A percentile compares a stretch with the other conserved stretches of the same genome.
These are phyloP conservation scores for Pogonus chalceus DNA, from an alignment of 1,140 invertebrate species.

Conservation along the genomic window DNA sequence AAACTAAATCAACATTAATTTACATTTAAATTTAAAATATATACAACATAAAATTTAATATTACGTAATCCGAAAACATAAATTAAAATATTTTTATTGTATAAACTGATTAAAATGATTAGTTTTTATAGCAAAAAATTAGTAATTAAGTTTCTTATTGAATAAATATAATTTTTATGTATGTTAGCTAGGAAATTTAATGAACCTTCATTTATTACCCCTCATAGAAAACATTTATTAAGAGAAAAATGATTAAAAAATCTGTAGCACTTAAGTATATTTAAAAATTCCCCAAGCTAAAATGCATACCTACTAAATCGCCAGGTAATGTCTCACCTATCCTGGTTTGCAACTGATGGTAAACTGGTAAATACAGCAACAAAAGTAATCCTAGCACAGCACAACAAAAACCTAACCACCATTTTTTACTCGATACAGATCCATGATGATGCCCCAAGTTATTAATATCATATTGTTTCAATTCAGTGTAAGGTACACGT, in stretches of 20 bases:
- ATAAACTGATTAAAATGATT: too few relatives aligned
- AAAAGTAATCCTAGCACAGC: conserved; percentile 37
- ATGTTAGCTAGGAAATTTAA: too few relatives aligned
- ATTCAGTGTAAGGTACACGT: not conserved
- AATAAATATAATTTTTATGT: too few relatives aligned
- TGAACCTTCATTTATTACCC: too few relatives aligned
- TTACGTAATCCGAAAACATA: too few relatives aligned
- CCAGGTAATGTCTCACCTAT: conserved; percentile 14
- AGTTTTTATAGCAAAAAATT: too few relatives aligned
- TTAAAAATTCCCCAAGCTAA: not conserved
- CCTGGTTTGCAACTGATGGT: conserved; percentile 33
- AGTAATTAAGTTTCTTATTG: too few relatives aligned
- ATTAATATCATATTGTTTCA: not conserved
- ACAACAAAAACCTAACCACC: conserved; percentile 35
- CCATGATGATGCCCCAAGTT: not conserved
- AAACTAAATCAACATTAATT: too few relatives aligned
- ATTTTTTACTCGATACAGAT: not conserved
- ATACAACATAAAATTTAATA: too few relatives aligned
- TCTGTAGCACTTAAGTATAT: not conserved
- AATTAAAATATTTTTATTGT: too few relatives aligned
- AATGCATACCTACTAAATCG: conserved; percentile 2
- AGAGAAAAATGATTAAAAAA: not conserved
- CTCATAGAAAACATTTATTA: not conserved
- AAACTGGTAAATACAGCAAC: conserved; percentile 39
- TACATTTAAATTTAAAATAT: too few relatives aligned